These are phyloP conservation scores for Parazoanthus swiftii DNA, from an alignment of 92 coral and sea anemone species.

Conservation along the genomic window DNA sequence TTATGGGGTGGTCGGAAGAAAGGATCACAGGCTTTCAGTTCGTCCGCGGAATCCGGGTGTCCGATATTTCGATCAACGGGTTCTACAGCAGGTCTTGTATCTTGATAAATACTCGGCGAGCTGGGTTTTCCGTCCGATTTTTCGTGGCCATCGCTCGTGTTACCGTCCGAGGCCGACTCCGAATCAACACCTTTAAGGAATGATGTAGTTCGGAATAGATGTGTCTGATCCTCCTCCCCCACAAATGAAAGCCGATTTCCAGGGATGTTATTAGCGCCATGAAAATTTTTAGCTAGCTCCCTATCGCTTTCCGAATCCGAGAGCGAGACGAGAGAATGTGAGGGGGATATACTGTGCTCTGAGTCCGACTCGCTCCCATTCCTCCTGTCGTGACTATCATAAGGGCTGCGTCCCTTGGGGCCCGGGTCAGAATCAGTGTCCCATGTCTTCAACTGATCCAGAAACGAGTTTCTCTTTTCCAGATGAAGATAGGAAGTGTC, in stretches of 20 bases:
- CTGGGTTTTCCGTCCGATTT: constrained; percentile 10
- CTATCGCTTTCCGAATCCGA: constrained; percentile 86
- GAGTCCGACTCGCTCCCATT: constrained; percentile 63
- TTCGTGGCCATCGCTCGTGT: constrained; percentile 44
- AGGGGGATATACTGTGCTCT: constrained; percentile 85
- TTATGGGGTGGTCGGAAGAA: constrained; percentile 53
- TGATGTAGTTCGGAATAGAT: constrained; percentile 65
- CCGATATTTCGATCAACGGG: constrained; percentile 41
- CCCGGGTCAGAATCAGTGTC: constrained; percentile 44
- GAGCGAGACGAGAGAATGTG: constrained; percentile 79
- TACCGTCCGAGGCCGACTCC: constrained; percentile 77
- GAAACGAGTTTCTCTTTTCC: constrained; percentile 60
- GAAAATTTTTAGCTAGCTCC: constrained; percentile 70
- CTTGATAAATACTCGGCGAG: constrained; percentile 38
- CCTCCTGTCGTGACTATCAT: constrained; percentile 63
- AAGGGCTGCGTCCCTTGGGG: constrained; percentile 54
- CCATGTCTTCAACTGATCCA: constrained; percentile 71
- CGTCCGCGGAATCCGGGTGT: constrained; percentile 69
- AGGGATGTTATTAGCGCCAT: constrained; percentile 40
- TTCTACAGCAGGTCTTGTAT: constrained; percentile 43
- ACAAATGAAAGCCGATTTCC: constrained; percentile 45
- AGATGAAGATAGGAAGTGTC: constrained; percentile 80
- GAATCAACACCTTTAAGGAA: constrained; percentile 67
- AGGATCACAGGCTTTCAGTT: constrained; percentile 83
- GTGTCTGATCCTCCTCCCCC: constrained; percentile 48